These are phyloP conservation scores for Amyelois transitella DNA, from an alignment of 1,140 invertebrate genomes.

Conservation along the genomic window DNA sequence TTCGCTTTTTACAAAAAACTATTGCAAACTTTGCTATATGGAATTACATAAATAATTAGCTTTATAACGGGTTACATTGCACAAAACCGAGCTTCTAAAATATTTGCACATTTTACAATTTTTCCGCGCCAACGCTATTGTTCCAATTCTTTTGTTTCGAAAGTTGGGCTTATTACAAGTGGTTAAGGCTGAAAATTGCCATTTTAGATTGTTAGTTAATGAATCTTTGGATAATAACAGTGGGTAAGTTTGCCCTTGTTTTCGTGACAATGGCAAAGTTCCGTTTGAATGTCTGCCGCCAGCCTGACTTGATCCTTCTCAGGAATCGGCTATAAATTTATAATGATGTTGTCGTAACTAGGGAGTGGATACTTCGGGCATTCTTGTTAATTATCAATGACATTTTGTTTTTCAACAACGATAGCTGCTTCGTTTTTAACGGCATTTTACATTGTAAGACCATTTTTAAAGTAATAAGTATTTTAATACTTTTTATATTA, in stretches of 20 bases:
- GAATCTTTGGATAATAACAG: not conserved
- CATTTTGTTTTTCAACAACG: not conserved
- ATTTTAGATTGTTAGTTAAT: not conserved
- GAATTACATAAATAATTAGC: not conserved
- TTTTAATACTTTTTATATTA: too few species aligned
- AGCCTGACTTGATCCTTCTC: not conserved
- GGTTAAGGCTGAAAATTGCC: not conserved
- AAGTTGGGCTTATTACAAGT: not conserved
- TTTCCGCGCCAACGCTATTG: not conserved
- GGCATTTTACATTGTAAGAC: too few species aligned
- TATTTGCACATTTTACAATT: not conserved
- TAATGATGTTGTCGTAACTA: not conserved
- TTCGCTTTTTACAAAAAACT: not conserved
- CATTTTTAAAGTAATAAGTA: too few species aligned
- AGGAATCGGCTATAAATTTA: not conserved
- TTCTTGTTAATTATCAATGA: not conserved
- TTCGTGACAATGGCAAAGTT: not conserved
- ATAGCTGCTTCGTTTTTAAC: not conserved
- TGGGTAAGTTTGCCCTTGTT: not conserved
- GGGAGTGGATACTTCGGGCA: not conserved
- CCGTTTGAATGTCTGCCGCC: not conserved
- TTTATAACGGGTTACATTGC: not conserved
- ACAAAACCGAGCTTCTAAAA: not conserved
- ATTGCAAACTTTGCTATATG: not conserved
- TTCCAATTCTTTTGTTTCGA: not conserved